Percentiles rank a stretch among this genome's conserved stretches.
Evolutionary conservation across 2,888 invertebrate species (phyloP).

Genomic region (Sepiola atlantica): DNA sequence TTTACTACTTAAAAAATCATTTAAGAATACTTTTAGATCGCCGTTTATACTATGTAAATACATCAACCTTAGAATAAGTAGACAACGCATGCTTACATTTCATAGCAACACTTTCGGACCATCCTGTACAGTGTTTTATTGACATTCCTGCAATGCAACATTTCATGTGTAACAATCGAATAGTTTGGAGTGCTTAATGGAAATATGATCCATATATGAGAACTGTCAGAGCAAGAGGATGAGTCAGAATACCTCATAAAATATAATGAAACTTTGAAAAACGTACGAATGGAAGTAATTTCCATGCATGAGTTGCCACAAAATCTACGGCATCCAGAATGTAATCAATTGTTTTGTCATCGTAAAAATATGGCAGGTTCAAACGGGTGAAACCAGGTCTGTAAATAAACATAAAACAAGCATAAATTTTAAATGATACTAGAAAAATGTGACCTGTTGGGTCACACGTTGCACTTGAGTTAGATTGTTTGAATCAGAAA

Average conservation of each 20-base stretch:
- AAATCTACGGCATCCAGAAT: conserved; percentile 51
- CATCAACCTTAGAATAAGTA: too few species aligned
- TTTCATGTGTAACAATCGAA: too few species aligned
- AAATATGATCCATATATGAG: too few species aligned
- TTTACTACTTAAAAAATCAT: too few species aligned
- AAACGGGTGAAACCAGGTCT: conserved; percentile 53
- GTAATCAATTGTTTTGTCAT: conserved; percentile 51
- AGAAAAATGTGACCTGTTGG: background rate
- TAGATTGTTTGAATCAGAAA: background rate
- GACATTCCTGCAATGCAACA: too few species aligned
- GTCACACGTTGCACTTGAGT: background rate
- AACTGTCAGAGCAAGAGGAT: too few species aligned
- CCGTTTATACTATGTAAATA: too few species aligned
- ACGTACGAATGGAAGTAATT: conserved; percentile 50
- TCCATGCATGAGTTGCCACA: conserved; percentile 52
- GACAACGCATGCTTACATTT: too few species aligned
- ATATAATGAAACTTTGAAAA: background rate
- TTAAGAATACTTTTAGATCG: too few species aligned
- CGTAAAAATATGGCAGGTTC: conserved; percentile 52
- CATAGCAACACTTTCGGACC: too few species aligned
- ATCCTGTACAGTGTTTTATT: too few species aligned
- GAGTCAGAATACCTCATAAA: background rate
- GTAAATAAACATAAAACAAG: background rate
- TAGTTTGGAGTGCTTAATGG: too few species aligned
- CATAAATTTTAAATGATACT: background rate